Evolutionary conservation across 1,140 invertebrate genomes (phyloP).

Genomic region (Calephelis nemesis): DNA sequence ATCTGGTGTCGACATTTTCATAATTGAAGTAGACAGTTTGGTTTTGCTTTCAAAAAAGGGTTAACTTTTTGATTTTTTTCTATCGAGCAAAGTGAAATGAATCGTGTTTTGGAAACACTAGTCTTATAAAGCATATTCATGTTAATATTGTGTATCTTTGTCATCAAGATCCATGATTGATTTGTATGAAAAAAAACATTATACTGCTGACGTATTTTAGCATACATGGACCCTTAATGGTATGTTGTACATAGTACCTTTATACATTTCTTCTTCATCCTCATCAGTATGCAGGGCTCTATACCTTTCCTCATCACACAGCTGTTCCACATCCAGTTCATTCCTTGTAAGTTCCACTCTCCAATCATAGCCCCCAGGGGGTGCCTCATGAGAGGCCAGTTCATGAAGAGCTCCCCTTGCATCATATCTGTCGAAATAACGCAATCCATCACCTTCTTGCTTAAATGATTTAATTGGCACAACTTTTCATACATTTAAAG

Average conservation of each 20-base stretch:
- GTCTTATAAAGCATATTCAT: no score
- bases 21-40: no score
- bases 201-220: no score
- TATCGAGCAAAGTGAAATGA: no score
- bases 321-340: constrained; percentile 90
- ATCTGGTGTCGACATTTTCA: no score
- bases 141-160: no score
- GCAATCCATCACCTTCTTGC: constrained; percentile 19
- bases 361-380: constrained; percentile 85
- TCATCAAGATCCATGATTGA: no score
- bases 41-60: no score
- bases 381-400: constrained; percentile 85
- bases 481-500: constrained; percentile 5
- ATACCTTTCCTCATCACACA: constrained; percentile 95
- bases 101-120: no score
- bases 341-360: constrained; percentile 85
- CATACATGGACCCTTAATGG: no score
- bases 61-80: no score
- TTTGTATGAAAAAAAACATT: no score
- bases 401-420: constrained; percentile 93
- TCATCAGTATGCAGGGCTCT: constrained; percentile 92
- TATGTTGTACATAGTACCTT: constrained; percentile 82
- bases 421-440: constrained; percentile 91
- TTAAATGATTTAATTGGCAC: constrained; percentile 18
- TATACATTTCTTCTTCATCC: constrained; percentile 90